A percentile compares a stretch with the other conserved stretches of the same genome.
Evolutionary conservation across 2,797 vertebrate species (phyloP).

Genomic region (Mus caroli): DNA sequence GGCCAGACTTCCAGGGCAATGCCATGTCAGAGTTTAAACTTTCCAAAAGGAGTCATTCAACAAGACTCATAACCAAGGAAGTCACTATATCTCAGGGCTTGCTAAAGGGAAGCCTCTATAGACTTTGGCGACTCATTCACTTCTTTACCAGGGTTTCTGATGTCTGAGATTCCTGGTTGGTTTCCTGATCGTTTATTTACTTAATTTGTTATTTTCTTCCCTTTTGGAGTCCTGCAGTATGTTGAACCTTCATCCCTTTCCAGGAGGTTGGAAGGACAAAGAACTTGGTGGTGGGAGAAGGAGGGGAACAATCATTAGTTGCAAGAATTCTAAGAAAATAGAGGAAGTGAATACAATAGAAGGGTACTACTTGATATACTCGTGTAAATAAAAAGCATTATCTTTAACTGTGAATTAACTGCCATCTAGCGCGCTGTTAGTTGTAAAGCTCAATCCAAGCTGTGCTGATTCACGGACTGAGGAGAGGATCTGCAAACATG

Average conservation of each 20-base stretch:
- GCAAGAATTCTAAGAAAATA: conserved; percentile 88
- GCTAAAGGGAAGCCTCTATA: neutral
- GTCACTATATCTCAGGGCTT: neutral
- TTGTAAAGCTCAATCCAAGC: conserved; percentile 84
- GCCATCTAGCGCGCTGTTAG: conserved; percentile 86
- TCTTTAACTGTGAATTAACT: conserved; percentile 87
- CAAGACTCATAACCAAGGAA: neutral
- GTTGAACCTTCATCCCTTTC: conserved; percentile 73
- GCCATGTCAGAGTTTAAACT: conserved; percentile 71
- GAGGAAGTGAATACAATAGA: conserved; percentile 89
- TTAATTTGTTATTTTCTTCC: conserved; percentile 56
- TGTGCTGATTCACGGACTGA: conserved; percentile 70
- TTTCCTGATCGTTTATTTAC: neutral
- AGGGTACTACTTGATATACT: conserved; percentile 88
- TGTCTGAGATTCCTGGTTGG: conserved; percentile 7
- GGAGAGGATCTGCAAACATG: conserved; percentile 76
- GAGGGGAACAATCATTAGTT: conserved; percentile 77
- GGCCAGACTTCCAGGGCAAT: neutral
- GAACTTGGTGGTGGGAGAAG: neutral
- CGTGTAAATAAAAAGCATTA: conserved; percentile 89
- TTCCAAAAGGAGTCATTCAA: conserved; percentile 54
- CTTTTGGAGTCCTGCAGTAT: conserved; percentile 85
- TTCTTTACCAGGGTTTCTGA: neutral
- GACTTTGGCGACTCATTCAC: neutral
- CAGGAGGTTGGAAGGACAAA: neutral